Conservation (phyloP, 2,797 vertebrate species). For the Rhynchonycteris naso region DNA sequence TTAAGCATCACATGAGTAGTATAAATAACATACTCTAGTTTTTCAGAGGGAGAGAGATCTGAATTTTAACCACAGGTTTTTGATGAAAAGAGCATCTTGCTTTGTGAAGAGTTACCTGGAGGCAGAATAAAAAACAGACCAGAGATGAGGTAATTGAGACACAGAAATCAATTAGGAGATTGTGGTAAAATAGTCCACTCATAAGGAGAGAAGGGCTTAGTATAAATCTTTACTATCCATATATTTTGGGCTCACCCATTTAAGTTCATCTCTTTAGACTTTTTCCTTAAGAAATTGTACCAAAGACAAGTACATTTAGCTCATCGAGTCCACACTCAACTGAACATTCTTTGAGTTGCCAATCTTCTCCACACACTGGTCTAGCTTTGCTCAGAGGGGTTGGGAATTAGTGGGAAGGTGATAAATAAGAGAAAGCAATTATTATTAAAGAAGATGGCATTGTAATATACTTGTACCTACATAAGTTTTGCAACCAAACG, state of each 20-base stretch:
- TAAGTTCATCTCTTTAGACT: background rate
- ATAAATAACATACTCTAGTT: background rate
- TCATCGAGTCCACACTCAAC: background rate
- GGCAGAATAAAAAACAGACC: background rate
- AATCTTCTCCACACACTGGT: background rate
- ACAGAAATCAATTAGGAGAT: background rate
- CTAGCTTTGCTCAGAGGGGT: background rate
- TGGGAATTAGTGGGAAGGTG: background rate
- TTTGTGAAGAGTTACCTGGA: constrained; percentile 11
- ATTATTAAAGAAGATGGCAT: background rate
- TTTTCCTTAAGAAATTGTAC: background rate
- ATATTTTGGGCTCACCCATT: background rate
- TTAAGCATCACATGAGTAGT: background rate
- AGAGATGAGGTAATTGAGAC: background rate
- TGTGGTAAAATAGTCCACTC: background rate
- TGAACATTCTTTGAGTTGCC: background rate
- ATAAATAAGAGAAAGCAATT: background rate
- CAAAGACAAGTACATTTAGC: background rate
- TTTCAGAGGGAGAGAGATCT: background rate
- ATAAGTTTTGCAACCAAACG: background rate
- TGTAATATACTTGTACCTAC: background rate
- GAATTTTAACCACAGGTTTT: background rate
- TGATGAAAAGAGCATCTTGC: background rate
- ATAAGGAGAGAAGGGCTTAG: background rate
- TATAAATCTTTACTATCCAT: background rate